A percentile compares a stretch with the other conserved stretches of the same genome.
Evolutionary conservation across 2,888 invertebrate species (phyloP).

Genomic region (Tipula lateralis): DNA sequence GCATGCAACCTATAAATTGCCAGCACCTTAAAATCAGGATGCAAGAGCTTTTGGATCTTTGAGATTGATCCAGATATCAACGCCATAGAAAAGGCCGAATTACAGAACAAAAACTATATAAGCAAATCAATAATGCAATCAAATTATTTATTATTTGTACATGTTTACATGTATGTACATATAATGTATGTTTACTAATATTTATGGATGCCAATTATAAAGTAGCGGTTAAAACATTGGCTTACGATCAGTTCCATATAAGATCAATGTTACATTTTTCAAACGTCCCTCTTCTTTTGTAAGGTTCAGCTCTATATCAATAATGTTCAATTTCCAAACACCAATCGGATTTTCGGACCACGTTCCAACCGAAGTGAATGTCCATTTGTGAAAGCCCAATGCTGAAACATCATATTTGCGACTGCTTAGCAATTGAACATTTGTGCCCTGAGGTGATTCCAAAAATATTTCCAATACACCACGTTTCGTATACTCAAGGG

Average conservation of each 20-base stretch:
- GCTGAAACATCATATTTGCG: slow-evolving; percentile 65
- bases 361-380: slow-evolving; percentile 81
- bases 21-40: too few relatives aligned
- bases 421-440: slow-evolving; percentile 63
- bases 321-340: slow-evolving; percentile 55
- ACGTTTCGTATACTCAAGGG: slow-evolving; percentile 64
- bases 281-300: background rate
- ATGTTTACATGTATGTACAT: too few relatives aligned
- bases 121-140: too few relatives aligned
- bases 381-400: slow-evolving; percentile 75
- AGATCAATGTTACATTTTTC: background rate
- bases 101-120: too few relatives aligned
- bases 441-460: slow-evolving; percentile 74
- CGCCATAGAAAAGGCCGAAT: too few relatives aligned
- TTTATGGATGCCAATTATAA: background rate
- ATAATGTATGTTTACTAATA: too few relatives aligned
- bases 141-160: too few relatives aligned
- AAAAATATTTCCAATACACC: slow-evolving; percentile 73
- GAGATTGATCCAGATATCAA: too few relatives aligned
- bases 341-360: slow-evolving; percentile 84
- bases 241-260: background rate
- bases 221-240: background rate
- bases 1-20: too few relatives aligned
- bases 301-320: slow-evolving; percentile 41
- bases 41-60: too few relatives aligned